Evolutionary conservation across 2,113 vertebrate genomes (phyloP), one percentile per base, ranked within the genome.

Genomic region (Haemorhous mexicanus): DNA sequence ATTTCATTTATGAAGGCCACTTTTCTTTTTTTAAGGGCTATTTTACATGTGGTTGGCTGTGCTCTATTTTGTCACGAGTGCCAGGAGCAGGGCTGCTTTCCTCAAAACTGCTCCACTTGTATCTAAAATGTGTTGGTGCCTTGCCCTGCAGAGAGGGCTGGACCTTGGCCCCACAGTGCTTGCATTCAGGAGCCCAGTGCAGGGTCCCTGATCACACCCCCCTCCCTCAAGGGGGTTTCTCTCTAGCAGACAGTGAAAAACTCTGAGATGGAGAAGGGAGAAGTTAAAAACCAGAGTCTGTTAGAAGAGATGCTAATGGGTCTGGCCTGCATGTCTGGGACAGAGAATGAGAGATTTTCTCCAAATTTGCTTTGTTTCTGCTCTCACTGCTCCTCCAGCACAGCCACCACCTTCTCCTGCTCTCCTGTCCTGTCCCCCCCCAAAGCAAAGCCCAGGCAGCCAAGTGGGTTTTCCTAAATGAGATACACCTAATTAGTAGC

Each of bases 401-500:
- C 39, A 58, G 37, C 55, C 3, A 0, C 32, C 28, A 33, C 46
- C 59, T 90, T 46, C 62, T 83, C 62, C 80, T 56, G 14, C 27
- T 56, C 67, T 44, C 41, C 84, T 4, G 3, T 77, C 37, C 87
- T 1, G 19, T 64, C 4, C 27, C 27, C 23, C 14, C 6, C 9
- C 20, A 66, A 33, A 24, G 63, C 24, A 89, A 75, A 93, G 49
- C 56, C 56, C 68, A 53, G 63, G 58, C 73, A 82, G 72, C 15
- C 0, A 1, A 75, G 74, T 79, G 49, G 69, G 44, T 94, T 97
- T 96, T 91, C 59, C 93, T 94, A 95, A 95, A 95, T 91, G 88
- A 96, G 92, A 76, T 95, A 59, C 59, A 74, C 73, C 93, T 96
- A 81, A 95, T 96, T 95, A 97, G 92, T 81, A 96, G 76, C 86